These are phyloP conservation scores for Pyrochroa serraticornis DNA, from an alignment of 2,888 invertebrate species.

Conservation along the genomic window DNA sequence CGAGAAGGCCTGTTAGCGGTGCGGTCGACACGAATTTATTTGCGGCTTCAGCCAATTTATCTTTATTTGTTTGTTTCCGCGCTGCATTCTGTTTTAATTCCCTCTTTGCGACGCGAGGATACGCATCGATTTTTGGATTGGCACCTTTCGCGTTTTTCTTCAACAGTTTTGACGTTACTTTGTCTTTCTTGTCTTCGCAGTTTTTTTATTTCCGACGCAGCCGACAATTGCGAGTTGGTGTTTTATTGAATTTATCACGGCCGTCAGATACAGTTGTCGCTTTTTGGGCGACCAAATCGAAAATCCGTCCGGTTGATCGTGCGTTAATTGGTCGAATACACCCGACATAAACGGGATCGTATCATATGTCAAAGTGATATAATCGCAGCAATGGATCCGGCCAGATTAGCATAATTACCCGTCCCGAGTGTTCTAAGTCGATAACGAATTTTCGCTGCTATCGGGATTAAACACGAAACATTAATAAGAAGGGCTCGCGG, in stretches of 20 bases:
- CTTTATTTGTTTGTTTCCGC: slow-evolving; percentile 38
- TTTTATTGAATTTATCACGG: too few relatives aligned
- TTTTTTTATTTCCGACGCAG: too few relatives aligned
- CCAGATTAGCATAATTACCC: slow-evolving; percentile 42
- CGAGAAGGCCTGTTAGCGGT: slow-evolving; percentile 38
- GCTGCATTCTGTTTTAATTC: slow-evolving; percentile 33
- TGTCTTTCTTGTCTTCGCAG: too few relatives aligned
- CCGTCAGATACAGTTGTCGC: too few relatives aligned
- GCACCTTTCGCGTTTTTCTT: too few relatives aligned
- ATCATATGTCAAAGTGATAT: slow-evolving; percentile 21
- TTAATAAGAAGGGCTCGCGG: slow-evolving; percentile 22
- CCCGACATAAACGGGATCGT: neutral
- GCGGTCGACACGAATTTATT: slow-evolving; percentile 40
- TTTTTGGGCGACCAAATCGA: too few relatives aligned
- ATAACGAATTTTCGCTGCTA: slow-evolving; percentile 35
- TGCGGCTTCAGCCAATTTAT: slow-evolving; percentile 35
- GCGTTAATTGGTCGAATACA: neutral
- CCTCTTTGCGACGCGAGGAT: slow-evolving; percentile 13
- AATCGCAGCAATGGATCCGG: slow-evolving; percentile 23
- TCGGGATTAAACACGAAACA: slow-evolving; percentile 25
- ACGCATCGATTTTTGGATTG: neutral
- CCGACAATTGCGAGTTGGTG: too few relatives aligned
- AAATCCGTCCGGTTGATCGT: neutral
- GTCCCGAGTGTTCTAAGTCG: slow-evolving; percentile 39
- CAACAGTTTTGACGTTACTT: too few relatives aligned